Conservation (phyloP, 2,113 vertebrate species). For the Cromileptes altivelis region DNA sequence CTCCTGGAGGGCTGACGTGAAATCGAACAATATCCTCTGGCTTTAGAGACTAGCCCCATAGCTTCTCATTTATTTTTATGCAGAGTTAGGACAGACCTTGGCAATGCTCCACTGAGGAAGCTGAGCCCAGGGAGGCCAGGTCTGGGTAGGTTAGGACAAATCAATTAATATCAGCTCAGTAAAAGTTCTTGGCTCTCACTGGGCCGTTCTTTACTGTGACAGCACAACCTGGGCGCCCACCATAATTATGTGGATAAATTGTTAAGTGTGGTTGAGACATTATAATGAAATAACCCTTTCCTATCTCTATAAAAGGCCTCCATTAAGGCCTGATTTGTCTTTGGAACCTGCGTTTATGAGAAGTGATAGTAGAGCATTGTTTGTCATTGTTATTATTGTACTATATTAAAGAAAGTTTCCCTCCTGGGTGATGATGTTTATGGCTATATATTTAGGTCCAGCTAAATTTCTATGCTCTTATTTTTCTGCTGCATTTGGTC, state of each 20-base stretch:
- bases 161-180: conserved; percentile 82
- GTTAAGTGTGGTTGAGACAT: conserved; percentile 62
- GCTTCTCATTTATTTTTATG: conserved; percentile 87
- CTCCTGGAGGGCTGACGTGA: conserved; percentile 81
- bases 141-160: conserved; percentile 76
- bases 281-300: conserved; percentile 73
- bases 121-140: conserved; percentile 65
- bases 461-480: conserved; percentile 31
- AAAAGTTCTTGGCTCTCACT: conserved; percentile 72
- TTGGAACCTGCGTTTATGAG: conserved; percentile 57
- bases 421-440: conserved; percentile 70
- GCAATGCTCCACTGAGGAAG: conserved; percentile 70
- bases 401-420: conserved; percentile 53
- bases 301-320: conserved; percentile 64
- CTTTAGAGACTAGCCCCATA: conserved; percentile 76
- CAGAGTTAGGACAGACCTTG: conserved; percentile 72
- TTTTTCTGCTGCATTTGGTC: too few species aligned
- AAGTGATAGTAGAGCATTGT: conserved; percentile 60
- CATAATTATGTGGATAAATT: conserved; percentile 72
- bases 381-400: conserved; percentile 65
- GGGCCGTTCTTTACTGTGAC: conserved; percentile 63
- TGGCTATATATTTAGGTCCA: conserved; percentile 45
- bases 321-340: conserved; percentile 71
- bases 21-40: conserved; percentile 84
- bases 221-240: conserved; percentile 54